Evolutionary conservation across 1,140 invertebrate genomes (phyloP).

Genomic region (Oncopeltus fasciatus): DNA sequence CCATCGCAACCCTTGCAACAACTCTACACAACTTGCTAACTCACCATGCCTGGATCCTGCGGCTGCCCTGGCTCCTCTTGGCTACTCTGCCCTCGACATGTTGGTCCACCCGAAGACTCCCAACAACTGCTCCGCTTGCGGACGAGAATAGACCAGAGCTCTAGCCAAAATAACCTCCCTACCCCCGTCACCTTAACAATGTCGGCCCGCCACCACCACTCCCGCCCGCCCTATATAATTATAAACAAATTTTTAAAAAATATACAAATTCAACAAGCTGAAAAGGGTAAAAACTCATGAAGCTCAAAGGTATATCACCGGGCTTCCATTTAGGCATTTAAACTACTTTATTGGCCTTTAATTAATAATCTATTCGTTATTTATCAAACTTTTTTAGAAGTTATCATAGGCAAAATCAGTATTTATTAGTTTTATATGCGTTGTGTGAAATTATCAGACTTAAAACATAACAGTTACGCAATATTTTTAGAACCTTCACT

Average conservation of each 20-base stretch:
- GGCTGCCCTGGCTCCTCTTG: not conserved
- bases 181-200: conserved; percentile 8
- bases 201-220: not conserved
- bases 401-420: no score
- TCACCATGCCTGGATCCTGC: not conserved
- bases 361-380: no score
- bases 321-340: no score
- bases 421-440: no score
- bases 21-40: not conserved
- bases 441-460: no score
- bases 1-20: not conserved
- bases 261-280: no score
- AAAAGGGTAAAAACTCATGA: no score
- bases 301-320: no score
- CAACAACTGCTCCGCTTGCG: conserved; percentile 5
- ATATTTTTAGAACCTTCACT: no score
- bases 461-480: no score
- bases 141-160: conserved; percentile 4
- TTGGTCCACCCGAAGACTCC: not conserved
- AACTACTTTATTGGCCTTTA: no score
- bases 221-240: conserved; percentile 5
- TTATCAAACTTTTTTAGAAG: no score
- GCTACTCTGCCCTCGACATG: not conserved
- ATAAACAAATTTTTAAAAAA: not conserved
- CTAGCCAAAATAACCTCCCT: conserved; percentile 9